These are phyloP conservation scores for Schizaphis graminum DNA, from an alignment of 2,888 invertebrate genomes.

Conservation along the genomic window DNA sequence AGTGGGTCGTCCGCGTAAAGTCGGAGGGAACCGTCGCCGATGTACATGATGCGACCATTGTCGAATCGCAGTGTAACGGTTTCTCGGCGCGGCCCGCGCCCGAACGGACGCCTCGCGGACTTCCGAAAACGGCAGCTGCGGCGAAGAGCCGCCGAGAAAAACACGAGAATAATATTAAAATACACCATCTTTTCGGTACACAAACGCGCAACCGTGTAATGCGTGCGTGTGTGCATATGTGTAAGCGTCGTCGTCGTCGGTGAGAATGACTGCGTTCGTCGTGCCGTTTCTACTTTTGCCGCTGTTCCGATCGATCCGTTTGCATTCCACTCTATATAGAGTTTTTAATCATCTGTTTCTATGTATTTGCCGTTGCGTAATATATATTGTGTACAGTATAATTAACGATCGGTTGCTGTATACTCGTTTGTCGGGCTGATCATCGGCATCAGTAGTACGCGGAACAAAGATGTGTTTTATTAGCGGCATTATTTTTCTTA, in stretches of 20 bases:
- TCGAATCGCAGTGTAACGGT: slow-evolving; percentile 11
- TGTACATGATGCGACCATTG: neutral
- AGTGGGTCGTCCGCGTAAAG: neutral
- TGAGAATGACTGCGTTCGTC: neutral
- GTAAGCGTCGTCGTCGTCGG: neutral
- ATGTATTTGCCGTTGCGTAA: neutral
- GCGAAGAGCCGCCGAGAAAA: neutral
- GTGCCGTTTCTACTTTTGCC: neutral
- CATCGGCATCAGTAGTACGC: neutral
- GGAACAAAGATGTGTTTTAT: neutral
- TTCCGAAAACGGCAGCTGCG: slow-evolving; percentile 44
- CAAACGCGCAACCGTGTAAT: neutral
- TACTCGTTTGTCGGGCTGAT: neutral
- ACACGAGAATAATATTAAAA: neutral
- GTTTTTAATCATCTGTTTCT: neutral
- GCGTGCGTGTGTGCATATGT: neutral
- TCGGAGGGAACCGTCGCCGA: slow-evolving; percentile 10
- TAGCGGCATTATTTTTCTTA: too few species aligned
- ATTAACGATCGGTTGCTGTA: neutral
- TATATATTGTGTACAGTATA: neutral
- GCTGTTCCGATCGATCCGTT: neutral
- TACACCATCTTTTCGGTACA: neutral
- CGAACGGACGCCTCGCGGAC: neutral
- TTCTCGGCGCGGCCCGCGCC: neutral
- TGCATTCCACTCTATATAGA: neutral